These are phyloP conservation scores for Eumerus sabulonum DNA, from an alignment of 2,888 invertebrate species.

Conservation along the genomic window DNA sequence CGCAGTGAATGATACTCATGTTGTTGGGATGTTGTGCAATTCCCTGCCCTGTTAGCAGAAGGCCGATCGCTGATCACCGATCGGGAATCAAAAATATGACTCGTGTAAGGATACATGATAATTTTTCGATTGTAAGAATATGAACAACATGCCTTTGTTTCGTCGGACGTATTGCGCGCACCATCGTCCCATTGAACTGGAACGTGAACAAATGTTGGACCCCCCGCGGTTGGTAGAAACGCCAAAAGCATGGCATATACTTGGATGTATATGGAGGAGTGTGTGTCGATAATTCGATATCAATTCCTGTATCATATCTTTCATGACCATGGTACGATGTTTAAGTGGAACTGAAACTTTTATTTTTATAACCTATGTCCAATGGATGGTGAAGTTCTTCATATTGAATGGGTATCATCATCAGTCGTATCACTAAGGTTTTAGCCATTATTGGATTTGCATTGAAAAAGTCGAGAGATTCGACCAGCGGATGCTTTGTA, in stretches of 20 bases:
- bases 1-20: constrained; percentile 23
- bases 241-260: background rate
- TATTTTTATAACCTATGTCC: constrained; percentile 56
- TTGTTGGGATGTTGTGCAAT: background rate
- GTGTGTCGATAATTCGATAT: constrained; percentile 66
- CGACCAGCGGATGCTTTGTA: constrained; percentile 2
- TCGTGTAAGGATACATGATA: constrained; percentile 74
- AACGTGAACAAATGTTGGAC: constrained; percentile 68
- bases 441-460: constrained; percentile 47
- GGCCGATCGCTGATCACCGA: constrained; percentile 9
- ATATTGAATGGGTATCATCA: constrained; percentile 48
- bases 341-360: constrained; percentile 48
- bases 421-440: constrained; percentile 14
- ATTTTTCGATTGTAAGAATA: constrained; percentile 70
- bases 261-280: constrained; percentile 32
- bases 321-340: constrained; percentile 29
- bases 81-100: constrained; percentile 71
- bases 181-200: constrained; percentile 52
- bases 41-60: constrained; percentile 27
- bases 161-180: constrained; percentile 62
- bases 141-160: constrained; percentile 69
- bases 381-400: constrained; percentile 38
- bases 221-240: constrained; percentile 58
- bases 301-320: constrained; percentile 65
- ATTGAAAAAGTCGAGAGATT: constrained; percentile 53